Evolutionary conservation across 1,140 invertebrate genomes (phyloP), one percentile per base, ranked within the genome.

Genomic region (Bombus huntii): DNA sequence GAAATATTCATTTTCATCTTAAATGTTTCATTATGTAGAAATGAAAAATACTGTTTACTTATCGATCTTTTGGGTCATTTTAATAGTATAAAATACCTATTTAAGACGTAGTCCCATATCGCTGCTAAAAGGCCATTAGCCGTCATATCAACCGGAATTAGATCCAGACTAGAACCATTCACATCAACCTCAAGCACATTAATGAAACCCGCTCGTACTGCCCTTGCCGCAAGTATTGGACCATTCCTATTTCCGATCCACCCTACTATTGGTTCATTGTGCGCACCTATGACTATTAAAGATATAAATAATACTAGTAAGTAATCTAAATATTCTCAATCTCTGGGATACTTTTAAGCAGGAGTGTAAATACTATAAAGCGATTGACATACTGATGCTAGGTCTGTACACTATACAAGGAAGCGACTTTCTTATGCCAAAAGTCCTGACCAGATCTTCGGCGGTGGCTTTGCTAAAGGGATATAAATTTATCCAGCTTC

Each of bases 121-220:
- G 96, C 94, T 12, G 97, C 96, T 75, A 99, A 96, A 76, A 99
- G 95, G 57, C 97, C 96, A 94, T 98, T 98, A 13, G 97, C 97
- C 37, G 97, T 96, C 89, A 97, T 96, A 94, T 99, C 98, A 2
- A 98, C 98, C 0, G 98, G 98, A 59, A 99, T 97, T 12, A 98
- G 91, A 89, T 97, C 97, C 13, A 89, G 59, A 25, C 44, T 65
- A 37, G 71, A 74, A 13, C 9, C 83, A 28, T 53, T 53, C 9
- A 0, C 28, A 53, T n/a, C 2, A 0, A 0, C 96, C 95, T 92
- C 97, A 95, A 62, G 95, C 96, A 57, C 31, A 86, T 97, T 96
- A 37, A 98, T 92, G n/a, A 97, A 92, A 86, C 97, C 98, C 92
- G 96, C 95, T 59, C 96, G 97, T 73, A 95, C 91, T 79, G 94